A percentile compares a stretch with the other conserved stretches of the same genome.
Evolutionary conservation across 2,888 invertebrate species (phyloP).

Genomic region (Latrodectus elegans): DNA sequence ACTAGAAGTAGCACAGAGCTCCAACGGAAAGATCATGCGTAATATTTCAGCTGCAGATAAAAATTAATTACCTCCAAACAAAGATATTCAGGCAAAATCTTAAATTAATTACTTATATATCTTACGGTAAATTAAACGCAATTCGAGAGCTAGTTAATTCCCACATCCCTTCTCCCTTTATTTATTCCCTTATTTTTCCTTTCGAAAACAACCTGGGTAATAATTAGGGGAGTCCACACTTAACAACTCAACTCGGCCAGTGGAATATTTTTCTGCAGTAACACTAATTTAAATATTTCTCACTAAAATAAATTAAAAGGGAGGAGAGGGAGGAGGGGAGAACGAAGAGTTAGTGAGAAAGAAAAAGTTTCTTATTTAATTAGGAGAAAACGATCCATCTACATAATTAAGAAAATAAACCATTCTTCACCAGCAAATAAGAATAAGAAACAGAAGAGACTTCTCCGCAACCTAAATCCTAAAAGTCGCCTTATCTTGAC

Average conservation of each 20-base stretch:
- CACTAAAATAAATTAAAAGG: slow-evolving; percentile 52
- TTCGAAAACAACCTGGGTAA: slow-evolving; percentile 15
- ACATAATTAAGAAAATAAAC: slow-evolving; percentile 60
- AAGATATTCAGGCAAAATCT: slow-evolving; percentile 32
- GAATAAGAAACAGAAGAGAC: slow-evolving; percentile 2
- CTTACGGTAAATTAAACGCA: slow-evolving; percentile 49
- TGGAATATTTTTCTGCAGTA: slow-evolving; percentile 22
- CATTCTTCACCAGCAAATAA: slow-evolving; percentile 20
- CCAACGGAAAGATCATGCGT: no score
- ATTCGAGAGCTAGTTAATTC: slow-evolving; percentile 18
- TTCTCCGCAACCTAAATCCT: no score
- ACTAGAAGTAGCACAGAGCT: no score
- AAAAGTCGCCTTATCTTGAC: slow-evolving; percentile 13
- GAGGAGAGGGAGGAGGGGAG: neutral
- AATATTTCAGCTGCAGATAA: slow-evolving; percentile 10
- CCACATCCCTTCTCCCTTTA: neutral
- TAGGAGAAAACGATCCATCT: slow-evolving; percentile 59
- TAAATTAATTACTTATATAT: slow-evolving; percentile 49
- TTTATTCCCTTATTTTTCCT: neutral
- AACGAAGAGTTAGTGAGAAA: no score
- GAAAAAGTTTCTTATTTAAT: slow-evolving; percentile 59
- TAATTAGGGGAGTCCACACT: slow-evolving; percentile 42
- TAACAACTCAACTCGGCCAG: slow-evolving; percentile 10
- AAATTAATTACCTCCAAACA: slow-evolving; percentile 33
- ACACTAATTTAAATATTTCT: slow-evolving; percentile 66